Base-by-base conservation (phyloP, 2,113 vertebrate genomes). In the Dipodomys merriami region DNA sequence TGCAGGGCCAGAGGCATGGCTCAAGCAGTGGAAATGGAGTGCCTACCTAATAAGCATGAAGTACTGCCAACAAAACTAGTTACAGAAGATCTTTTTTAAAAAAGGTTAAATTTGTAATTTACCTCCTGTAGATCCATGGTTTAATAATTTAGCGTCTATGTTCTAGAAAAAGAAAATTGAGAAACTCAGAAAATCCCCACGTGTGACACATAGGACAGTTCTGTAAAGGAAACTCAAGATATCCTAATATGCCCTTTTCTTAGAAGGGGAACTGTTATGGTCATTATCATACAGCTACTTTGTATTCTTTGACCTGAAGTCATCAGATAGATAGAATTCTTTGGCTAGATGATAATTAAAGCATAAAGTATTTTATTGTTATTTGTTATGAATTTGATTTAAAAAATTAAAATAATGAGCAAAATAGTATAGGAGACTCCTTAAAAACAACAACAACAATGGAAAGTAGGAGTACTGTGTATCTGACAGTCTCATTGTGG, bases 361-460 rank as follows among this genome's bases (percentile, higher is more conserved):
- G 6, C 25, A 67, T 11, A 44, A 76, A 88, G 25, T 46, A 86
- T 91, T 95, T 94, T 88, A 62, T 27, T 88, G 64, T 35, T 84
- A 62, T 12, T 20, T 86, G 44, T 85, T 96, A 15, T 1, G 78
- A 79, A 86, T 83, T 78, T 95, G n/a, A 91, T 95, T 95, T 79
- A 64, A 64, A 64, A 64, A 64, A 64, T 64, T 22, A 64, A 64
- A 64, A 64, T 64, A 64, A 64, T 64, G 62, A 57, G 53, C 23
- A 64, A 64, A 64, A 64, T 64, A 25, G 62, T 23, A 64, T 23
- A 64, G 13, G 20, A 22, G 62, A 64, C 11, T 64, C 62, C 23
- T 25, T 23, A 64, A 64, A 71, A 71, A 71, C 39, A 39, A 68
- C 10, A 30, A 12, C 11, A 68, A 15, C 65, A 57, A 57, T 30